Evolutionary conservation across 2,113 vertebrate genomes (phyloP).

Genomic region (Notarius lentiginosus): DNA sequence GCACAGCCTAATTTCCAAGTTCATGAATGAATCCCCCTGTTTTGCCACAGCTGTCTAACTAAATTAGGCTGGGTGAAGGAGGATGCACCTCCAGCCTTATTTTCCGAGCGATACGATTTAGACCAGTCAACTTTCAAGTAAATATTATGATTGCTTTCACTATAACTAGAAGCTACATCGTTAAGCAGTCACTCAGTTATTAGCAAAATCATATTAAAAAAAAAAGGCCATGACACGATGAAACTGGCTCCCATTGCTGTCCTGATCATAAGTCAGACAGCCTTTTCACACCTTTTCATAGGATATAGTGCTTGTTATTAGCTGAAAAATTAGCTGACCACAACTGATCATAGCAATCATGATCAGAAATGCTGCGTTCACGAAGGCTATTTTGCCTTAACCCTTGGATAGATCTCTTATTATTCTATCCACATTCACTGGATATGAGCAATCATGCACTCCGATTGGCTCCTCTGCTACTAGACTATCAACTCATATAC

Average conservation of each 20-base stretch:
- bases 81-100: constrained; percentile 27
- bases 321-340: background rate
- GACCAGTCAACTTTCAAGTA: constrained; percentile 23
- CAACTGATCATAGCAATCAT: background rate
- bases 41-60: constrained; percentile 72
- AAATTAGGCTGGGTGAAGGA: constrained; percentile 66
- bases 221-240: background rate
- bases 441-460: too few relatives aligned
- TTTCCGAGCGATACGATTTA: constrained; percentile 24
- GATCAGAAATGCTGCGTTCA: background rate
- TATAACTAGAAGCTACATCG: background rate
- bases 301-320: background rate
- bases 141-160: constrained; percentile 21
- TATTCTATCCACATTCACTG: background rate
- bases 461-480: too few relatives aligned
- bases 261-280: background rate
- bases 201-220: background rate
- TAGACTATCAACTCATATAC: too few relatives aligned
- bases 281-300: constrained; percentile 3
- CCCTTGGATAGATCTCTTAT: background rate
- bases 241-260: background rate
- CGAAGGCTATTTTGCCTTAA: background rate
- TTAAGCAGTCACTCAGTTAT: background rate
- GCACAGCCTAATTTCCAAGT: constrained; percentile 49
- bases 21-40: constrained; percentile 73